phyloP scores from a whole-genome alignment of 2,113 vertebrate genomes.

The Eubucco bourcierii region DNA sequence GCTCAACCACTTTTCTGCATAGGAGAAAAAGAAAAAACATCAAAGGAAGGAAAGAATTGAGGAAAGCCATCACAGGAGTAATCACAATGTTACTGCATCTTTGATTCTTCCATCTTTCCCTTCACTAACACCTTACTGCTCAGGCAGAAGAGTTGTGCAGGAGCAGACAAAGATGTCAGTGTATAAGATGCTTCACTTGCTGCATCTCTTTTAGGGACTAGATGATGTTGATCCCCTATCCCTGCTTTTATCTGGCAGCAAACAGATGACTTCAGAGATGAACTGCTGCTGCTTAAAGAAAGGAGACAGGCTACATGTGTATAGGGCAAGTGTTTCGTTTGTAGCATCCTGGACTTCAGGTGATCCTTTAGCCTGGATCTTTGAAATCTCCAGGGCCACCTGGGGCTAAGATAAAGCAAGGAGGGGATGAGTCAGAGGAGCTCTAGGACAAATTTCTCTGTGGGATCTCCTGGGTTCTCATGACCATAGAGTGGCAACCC shows the following conservation, averaged over 20 bases:
- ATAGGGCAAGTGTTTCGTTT: background rate
- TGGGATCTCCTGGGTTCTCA: background rate
- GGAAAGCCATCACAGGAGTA: background rate
- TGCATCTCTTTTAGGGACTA: background rate
- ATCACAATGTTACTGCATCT: background rate
- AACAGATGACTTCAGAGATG: background rate
- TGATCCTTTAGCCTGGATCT: background rate
- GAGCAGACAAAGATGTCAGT: background rate
- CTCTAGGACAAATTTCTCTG: background rate
- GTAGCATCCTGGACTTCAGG: background rate
- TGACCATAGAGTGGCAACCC: background rate
- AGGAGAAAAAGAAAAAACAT: background rate
- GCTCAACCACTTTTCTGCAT: conserved; percentile 79
- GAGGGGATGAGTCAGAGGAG: background rate
- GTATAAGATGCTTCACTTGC: background rate
- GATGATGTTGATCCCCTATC: background rate
- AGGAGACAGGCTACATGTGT: background rate
- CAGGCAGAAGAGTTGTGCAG: background rate
- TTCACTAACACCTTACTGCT: background rate
- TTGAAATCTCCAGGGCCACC: background rate
- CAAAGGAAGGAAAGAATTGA: background rate
- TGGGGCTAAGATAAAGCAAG: background rate
- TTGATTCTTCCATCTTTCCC: background rate
- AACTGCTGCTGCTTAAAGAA: background rate
- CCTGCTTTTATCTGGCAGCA: background rate